A percentile compares a stretch with the other conserved stretches of the same genome.
phyloP scores from a whole-genome alignment of 2,113 vertebrate genomes.

The Electrona antarctica region DNA sequence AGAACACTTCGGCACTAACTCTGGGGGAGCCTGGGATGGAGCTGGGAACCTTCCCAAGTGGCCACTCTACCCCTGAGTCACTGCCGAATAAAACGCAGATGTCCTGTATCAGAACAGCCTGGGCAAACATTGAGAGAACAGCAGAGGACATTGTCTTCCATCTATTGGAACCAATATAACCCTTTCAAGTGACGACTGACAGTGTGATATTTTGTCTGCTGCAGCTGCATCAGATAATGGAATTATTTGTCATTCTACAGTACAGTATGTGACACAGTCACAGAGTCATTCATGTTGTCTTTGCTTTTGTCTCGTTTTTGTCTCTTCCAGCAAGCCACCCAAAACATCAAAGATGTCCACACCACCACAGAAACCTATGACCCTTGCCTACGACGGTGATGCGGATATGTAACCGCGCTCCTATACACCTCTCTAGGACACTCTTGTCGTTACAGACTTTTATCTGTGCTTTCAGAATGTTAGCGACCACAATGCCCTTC shows the following conservation, averaged over 20 bases:
- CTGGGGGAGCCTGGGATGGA: too few species aligned
- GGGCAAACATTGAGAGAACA: background rate
- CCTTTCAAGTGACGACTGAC: conserved; percentile 50
- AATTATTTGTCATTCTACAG: conserved; percentile 31
- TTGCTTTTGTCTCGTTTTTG: conserved; percentile 40
- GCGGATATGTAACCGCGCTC: conserved; percentile 88
- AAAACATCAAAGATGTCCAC: conserved; percentile 84
- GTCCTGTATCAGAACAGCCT: conserved; percentile 14
- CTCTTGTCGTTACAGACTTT: conserved; percentile 20
- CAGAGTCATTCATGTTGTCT: background rate
- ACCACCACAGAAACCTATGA: conserved; percentile 93
- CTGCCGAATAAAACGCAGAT: conserved; percentile 1
- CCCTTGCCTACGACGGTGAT: conserved; percentile 95
- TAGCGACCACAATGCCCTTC: conserved; percentile 22
- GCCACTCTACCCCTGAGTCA: background rate
- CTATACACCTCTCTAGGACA: conserved; percentile 42
- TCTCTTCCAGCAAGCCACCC: conserved; percentile 84
- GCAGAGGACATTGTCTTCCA: conserved; percentile 10
- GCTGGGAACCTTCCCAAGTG: too few species aligned
- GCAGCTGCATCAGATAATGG: conserved; percentile 60
- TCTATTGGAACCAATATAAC: conserved; percentile 17
- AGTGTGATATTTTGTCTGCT: conserved; percentile 37
- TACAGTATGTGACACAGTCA: background rate
- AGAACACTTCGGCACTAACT: too few species aligned
- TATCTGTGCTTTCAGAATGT: conserved; percentile 27